Evolutionary conservation across 2,888 invertebrate species (phyloP), one percentile per base, ranked within the genome.

Genomic region (Ypsolopha scabrella): DNA sequence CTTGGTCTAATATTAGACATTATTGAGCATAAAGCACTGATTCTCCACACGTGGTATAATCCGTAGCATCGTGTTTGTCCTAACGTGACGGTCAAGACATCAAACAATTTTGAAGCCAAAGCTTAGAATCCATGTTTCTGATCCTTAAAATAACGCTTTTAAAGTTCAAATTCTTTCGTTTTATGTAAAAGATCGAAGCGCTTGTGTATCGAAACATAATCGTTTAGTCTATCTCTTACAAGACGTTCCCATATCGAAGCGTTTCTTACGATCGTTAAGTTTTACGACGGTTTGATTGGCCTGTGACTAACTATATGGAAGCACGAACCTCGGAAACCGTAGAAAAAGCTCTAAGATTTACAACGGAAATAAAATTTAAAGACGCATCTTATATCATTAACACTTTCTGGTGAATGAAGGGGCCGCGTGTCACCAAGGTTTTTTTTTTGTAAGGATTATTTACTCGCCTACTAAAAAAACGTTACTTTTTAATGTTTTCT

Each of bases 221-320:
- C 70, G 66, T 33, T n/a, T 14, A 65, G 58, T 56, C 65, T 68
- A 79, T 79, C 72, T 73, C 63, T 63, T 57, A 65, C 67, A 68
- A 66, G 67, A 62, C 70, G 75, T 85, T 82, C 83, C 83, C 83
- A 82, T 81, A 82, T 80, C 81, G 74, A 72, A 68, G 39, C 65
- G 64, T 66, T 24, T 68, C 67, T 66, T 78, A 75, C 76, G 69
- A 73, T 67, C 70, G 67, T 82, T 76, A 81, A 69, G 64, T 64
- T 83, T 83, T 80, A 81, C 75, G 76, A 77, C 69, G 63, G 64
- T 85, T 77, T 76, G 81, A 83, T 82, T 81, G 75, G 75, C 68
- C 71, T 37, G 72, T 63, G 67, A 75, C 79, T 75, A 80, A 82
- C 78, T 73, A 76, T 71, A 75, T 65, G 65, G 68, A 68, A 72